Percentiles rank a stretch among this genome's conserved stretches.
Conservation (phyloP, 1,140 invertebrate genomes). For the Eriosoma lanigerum region DNA sequence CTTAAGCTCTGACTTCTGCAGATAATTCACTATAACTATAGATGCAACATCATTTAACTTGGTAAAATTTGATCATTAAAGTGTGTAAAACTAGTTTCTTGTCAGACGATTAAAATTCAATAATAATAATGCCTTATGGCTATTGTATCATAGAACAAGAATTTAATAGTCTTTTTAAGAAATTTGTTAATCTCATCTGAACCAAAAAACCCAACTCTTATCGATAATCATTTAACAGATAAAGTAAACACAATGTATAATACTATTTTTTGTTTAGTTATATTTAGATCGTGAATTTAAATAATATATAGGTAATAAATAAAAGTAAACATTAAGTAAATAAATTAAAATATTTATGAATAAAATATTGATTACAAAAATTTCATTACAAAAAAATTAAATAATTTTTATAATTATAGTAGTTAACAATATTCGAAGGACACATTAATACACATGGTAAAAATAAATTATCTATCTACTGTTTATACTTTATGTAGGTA, state of each 20-base stretch:
- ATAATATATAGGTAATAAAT: too few species aligned
- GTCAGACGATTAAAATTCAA: neutral
- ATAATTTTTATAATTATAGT: neutral
- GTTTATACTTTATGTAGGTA: too few species aligned
- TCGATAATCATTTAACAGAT: too few species aligned
- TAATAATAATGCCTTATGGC: neutral
- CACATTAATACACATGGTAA: neutral
- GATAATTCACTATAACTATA: neutral
- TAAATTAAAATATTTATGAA: slow-evolving; percentile 1
- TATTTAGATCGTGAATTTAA: too few species aligned
- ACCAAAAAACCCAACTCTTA: neutral
- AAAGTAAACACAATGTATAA: too few species aligned
- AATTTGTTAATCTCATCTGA: neutral
- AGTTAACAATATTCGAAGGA: slow-evolving; percentile 41
- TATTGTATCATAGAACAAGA: neutral
- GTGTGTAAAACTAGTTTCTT: neutral
- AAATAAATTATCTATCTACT: too few species aligned
- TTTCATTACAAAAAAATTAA: neutral
- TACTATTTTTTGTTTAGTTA: too few species aligned
- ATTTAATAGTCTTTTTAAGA: neutral
- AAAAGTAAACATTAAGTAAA: too few species aligned
- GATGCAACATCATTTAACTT: neutral
- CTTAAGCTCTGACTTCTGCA: neutral
- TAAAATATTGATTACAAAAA: too few species aligned
- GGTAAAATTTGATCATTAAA: neutral